Percentiles rank a stretch among this genome's conserved stretches.
Evolutionary conservation across 2,888 invertebrate species (phyloP).

Genomic region (Smittia sp.): DNA sequence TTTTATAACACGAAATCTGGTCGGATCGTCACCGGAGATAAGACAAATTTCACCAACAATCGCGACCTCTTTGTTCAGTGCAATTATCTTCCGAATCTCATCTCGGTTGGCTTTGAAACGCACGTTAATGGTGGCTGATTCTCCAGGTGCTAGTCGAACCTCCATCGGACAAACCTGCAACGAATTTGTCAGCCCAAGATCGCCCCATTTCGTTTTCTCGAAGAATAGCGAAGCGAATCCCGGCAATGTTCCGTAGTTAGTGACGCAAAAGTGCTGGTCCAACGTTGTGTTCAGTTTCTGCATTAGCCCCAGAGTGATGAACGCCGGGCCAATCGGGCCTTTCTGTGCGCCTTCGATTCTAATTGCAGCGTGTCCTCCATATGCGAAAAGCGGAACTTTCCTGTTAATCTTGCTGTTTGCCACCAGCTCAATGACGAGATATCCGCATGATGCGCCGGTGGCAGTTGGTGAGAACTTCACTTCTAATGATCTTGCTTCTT

Average conservation of each 20-base stretch:
- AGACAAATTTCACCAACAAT: slow-evolving; percentile 55
- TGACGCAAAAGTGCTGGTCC: slow-evolving; percentile 55
- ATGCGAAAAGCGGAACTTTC: slow-evolving; percentile 57
- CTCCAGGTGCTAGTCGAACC: slow-evolving; percentile 53
- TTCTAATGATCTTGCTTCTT: slow-evolving; percentile 57
- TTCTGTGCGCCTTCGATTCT: slow-evolving; percentile 56
- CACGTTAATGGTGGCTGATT: slow-evolving; percentile 50
- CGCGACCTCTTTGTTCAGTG: slow-evolving; percentile 51
- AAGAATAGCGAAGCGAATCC: slow-evolving; percentile 53
- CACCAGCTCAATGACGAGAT: slow-evolving; percentile 42
- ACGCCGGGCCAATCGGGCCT: slow-evolving; percentile 59
- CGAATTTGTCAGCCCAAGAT: neutral
- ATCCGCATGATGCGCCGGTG: slow-evolving; percentile 18
- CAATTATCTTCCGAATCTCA: slow-evolving; percentile 52
- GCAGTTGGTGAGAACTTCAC: slow-evolving; percentile 59
- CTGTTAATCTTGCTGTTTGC: slow-evolving; percentile 43
- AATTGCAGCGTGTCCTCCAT: slow-evolving; percentile 59
- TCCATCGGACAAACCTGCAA: slow-evolving; percentile 52
- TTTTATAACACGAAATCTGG: slow-evolving; percentile 52
- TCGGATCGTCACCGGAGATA: slow-evolving; percentile 57
- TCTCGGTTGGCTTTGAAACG: slow-evolving; percentile 55
- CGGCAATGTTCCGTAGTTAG: slow-evolving; percentile 59
- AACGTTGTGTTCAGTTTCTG: slow-evolving; percentile 53
- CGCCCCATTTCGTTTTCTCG: slow-evolving; percentile 4
- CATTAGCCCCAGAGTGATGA: slow-evolving; percentile 59